Percentiles rank a stretch among this genome's conserved stretches.
Conservation (phyloP, 37 sponge, comb jelly and placozoan species). For the Bolinopsis microptera region DNA sequence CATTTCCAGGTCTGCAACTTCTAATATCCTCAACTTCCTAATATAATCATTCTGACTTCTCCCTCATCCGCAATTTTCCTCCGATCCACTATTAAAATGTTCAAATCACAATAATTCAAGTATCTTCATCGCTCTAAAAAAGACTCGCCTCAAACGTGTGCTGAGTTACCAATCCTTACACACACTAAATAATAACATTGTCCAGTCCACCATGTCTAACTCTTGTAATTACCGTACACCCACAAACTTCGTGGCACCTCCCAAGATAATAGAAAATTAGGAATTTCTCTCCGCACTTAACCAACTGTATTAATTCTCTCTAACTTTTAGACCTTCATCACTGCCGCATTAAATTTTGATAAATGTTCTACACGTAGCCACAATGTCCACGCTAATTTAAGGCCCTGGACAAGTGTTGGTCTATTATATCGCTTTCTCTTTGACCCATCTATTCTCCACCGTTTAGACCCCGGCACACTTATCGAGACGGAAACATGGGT, state of each 20-base stretch:
- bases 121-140: too few species aligned
- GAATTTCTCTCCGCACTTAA: neutral
- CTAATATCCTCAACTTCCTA: too few species aligned
- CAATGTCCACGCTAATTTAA: slow-evolving; percentile 23
- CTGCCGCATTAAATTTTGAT: slow-evolving; percentile 26
- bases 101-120: too few species aligned
- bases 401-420: neutral
- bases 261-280: neutral
- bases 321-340: neutral
- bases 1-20: too few species aligned
- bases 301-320: slow-evolving; percentile 31
- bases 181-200: neutral
- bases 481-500: neutral
- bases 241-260: neutral
- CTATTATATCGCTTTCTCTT: too few species aligned
- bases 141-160: too few species aligned
- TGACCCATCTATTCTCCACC: neutral
- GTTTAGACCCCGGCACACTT: neutral
- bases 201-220: neutral
- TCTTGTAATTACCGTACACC: neutral
- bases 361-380: slow-evolving; percentile 31
- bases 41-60: too few species aligned
- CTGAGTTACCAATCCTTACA: too few species aligned
- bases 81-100: too few species aligned
- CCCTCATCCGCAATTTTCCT: too few species aligned